These are phyloP conservation scores for Blastomussa wellsi DNA, from an alignment of 92 coral and sea anemone genomes.

Conservation along the genomic window DNA sequence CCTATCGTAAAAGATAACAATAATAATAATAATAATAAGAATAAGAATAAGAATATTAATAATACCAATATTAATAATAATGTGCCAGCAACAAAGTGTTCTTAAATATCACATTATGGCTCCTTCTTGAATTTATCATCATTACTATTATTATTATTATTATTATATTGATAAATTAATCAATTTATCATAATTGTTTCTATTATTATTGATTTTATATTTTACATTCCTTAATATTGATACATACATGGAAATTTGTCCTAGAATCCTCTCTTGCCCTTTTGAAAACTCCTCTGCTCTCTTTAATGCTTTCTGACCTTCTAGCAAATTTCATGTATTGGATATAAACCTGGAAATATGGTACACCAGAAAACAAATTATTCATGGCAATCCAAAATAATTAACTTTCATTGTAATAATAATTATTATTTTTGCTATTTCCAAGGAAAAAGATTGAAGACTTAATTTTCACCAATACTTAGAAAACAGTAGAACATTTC, in stretches of 20 bases:
- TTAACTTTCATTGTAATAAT: background rate
- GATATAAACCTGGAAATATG: constrained; percentile 71
- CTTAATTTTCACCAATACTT: background rate
- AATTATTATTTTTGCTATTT: background rate
- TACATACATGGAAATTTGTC: constrained; percentile 86
- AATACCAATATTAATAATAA: no score
- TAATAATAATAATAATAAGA: no score
- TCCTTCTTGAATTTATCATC: no score
- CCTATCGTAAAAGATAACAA: no score
- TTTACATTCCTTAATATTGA: background rate
- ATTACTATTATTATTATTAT: no score
- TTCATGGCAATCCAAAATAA: background rate
- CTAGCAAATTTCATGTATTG: constrained; percentile 98
- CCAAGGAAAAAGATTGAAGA: background rate
- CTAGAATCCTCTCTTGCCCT: constrained; percentile 92
- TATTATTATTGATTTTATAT: no score
- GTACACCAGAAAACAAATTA: background rate
- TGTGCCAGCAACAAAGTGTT: no score
- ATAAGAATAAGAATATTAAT: no score
- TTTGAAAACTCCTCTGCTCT: constrained; percentile 88
- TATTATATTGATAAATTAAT: no score
- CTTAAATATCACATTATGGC: no score
- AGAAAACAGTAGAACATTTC: background rate
- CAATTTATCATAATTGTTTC: no score
- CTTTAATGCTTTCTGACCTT: constrained; percentile 94